These are phyloP conservation scores for Nannobrachium achirus DNA, from an alignment of 2,113 vertebrate genomes.

Conservation along the genomic window DNA sequence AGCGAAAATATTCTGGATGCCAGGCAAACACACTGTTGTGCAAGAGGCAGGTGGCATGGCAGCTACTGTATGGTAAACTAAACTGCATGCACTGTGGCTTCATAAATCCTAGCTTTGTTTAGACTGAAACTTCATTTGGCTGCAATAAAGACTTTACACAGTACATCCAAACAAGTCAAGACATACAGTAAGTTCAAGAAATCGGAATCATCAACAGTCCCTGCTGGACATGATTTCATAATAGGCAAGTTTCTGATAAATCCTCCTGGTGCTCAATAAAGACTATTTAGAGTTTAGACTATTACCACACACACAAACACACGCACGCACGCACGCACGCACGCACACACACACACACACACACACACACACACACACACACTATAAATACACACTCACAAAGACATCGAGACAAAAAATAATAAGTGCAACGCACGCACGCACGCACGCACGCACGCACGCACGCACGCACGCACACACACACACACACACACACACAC, in stretches of 20 bases:
- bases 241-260: conserved; percentile 57
- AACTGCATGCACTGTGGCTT: conserved; percentile 2
- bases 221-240: conserved; percentile 63
- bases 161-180: conserved; percentile 20
- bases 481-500: conserved; percentile 30
- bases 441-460: conserved; percentile 19
- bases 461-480: conserved; percentile 50
- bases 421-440: too few species aligned
- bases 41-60: too few species aligned
- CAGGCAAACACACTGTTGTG: too few species aligned
- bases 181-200: background rate
- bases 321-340: conserved; percentile 41
- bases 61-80: too few species aligned
- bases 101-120: background rate
- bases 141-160: conserved; percentile 15
- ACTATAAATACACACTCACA: conserved; percentile 4
- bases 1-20: background rate
- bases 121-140: background rate
- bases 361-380: conserved; percentile 26
- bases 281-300: conserved; percentile 54
- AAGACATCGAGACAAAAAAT: too few species aligned
- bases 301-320: conserved; percentile 14
- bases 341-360: conserved; percentile 44
- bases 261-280: conserved; percentile 57
- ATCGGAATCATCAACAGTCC: conserved; percentile 45